Evolutionary conservation across 2,113 vertebrate species (phyloP), one percentile per base, ranked within the genome.

Genomic region (Paedocypris sp.): DNA sequence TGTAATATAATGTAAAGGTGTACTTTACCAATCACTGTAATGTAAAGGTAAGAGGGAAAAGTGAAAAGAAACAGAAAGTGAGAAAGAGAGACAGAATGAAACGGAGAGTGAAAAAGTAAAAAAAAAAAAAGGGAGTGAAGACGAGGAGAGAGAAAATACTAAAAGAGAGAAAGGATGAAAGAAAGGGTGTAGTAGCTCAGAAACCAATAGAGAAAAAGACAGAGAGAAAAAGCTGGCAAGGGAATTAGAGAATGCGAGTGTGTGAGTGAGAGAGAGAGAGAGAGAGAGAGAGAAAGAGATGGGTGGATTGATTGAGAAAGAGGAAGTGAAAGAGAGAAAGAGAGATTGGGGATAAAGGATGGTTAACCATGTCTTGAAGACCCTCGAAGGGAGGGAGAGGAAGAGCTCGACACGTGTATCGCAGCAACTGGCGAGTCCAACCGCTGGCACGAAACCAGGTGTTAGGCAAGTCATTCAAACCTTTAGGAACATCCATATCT

Each of bases 391-490:
- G 70, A 66, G 47, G 62, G 56, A 60, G 50, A 26, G 52, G 47
- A 51, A 61, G 70, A 66, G 66, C 62, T 48, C 66, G 74, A 79
- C 81, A 73, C 79, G 53, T 58, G 79, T 78, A 76, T 72, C 80
- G 75, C 82, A 75, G 82, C 82, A 85, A 83, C 82, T 64, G 73
- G 56, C 16, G 15, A 3, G 3, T 15, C 50, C 51, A 72, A 72
- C 58, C 50, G 66, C 57, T 66, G 66, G 70, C 67, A 66, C 68
- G 66, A 35, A 62, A 52, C 62, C 70, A 72, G 66, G 66, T 70
- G 62, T 57, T 62, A 46, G 20, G 46, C 54, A 64, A 56, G 41
- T 8, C 60, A 25, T 13, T 31, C 38, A 46, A 13, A 42, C 42
- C 26, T 52, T 25, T 46, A 59, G 18, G 16, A 57, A 63, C 61